Base-by-base conservation (phyloP, 2,797 vertebrate species). In the Clarias fuscus region DNA sequence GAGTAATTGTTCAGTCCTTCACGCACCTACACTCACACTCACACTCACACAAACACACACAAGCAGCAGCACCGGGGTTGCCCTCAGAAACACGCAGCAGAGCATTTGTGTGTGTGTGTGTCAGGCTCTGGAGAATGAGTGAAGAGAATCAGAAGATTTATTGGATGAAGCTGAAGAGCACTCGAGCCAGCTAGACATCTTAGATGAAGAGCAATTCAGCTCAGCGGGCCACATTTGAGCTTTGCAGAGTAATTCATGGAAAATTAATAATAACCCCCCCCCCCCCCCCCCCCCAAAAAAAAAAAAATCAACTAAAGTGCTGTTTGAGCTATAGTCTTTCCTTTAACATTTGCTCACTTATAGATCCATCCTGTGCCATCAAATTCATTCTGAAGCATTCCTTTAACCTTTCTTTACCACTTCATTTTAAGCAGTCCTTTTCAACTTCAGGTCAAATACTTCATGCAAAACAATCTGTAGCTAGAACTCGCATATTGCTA, bases 81-180 rank as follows among this genome's bases (percentile, higher is more conserved):
- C 82, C 61, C 82, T 88, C 70, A 58, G 64, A 82, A 67, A 84
- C 37, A 43, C 15, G 22, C 61, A 84, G 53, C 56, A 58, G 33
- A 78, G 75, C 15, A 11, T 67, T 43, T 15, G 85, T 83, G 81
- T 84, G 78, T 71, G 37, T 65, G 82, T 75, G 30, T 82, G 24
- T 86, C n/a, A 53, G 61, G 11, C 68, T 77, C 85, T 81, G 24
- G 14, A 83, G 75, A 58, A 73, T 33, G 77, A 87, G 76, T 68
- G 83, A 68, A 76, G 78, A 76, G 71, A 82, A 77, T 85, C 83
- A 82, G 62, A 72, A 76, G 86, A 71, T 83, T 84, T 64, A 71
- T 59, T 3, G n/a, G 58, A 79, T 80, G 43, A 84, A 62, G 58
- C 64, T 84, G 86, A 70, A 87, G 86, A 84, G 82, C 86, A 79